A percentile compares a stretch with the other conserved stretches of the same genome.
Conservation (phyloP, 2,797 vertebrate species). For the Acanthiza pusilla region DNA sequence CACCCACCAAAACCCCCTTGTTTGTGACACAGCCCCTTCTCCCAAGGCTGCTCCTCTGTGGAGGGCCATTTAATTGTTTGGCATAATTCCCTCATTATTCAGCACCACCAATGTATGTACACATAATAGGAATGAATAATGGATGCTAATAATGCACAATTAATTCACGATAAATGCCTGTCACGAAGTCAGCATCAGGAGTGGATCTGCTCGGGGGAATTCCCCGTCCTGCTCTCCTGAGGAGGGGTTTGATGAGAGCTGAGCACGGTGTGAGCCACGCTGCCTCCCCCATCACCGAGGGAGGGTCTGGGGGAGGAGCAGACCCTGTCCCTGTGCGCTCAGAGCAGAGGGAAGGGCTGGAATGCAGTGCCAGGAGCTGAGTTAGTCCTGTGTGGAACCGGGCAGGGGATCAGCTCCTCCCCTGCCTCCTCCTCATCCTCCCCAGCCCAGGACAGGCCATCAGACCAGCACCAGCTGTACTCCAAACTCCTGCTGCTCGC, state of each 20-base stretch:
- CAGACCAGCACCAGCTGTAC: not conserved
- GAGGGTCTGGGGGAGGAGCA: not conserved
- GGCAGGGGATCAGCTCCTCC: not conserved
- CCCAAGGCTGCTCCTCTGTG: not conserved
- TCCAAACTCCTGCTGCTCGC: not conserved
- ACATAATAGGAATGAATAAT: not conserved
- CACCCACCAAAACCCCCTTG: not conserved
- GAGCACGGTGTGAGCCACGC: accelerated
- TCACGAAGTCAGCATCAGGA: not conserved
- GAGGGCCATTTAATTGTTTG: not conserved
- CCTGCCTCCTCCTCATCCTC: not conserved
- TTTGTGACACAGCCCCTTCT: not conserved
- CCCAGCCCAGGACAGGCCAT: accelerated
- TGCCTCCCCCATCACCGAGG: accelerated
- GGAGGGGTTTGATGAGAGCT: not conserved
- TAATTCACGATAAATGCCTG: not conserved
- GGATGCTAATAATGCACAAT: conserved; percentile 6
- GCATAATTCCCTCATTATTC: not conserved
- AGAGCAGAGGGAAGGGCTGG: not conserved
- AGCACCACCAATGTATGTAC: not conserved
- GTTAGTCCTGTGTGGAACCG: not conserved
- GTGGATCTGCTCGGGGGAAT: not conserved
- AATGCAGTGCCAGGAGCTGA: not conserved
- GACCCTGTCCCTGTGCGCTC: not conserved
- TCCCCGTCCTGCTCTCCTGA: not conserved